phyloP scores from a whole-genome alignment of 2,888 invertebrate species.

The Salticus scenicus region DNA sequence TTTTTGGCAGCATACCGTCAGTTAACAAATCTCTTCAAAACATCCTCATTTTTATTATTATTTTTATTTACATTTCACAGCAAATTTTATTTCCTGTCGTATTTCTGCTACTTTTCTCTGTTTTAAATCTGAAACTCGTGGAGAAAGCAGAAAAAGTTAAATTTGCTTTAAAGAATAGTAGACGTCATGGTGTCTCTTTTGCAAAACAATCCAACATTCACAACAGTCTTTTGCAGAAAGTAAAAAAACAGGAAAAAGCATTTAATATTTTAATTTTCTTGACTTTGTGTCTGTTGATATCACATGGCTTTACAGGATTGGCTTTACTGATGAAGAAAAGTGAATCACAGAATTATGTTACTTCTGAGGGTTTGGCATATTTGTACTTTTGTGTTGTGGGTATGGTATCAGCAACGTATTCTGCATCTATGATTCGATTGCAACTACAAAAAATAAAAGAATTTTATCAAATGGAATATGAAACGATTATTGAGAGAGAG shows the following conservation, averaged over 20 bases:
- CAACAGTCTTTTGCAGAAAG: neutral
- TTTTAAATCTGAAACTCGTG: neutral
- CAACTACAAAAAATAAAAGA: neutral
- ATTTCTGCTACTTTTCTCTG: neutral
- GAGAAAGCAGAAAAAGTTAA: neutral
- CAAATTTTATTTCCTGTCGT: neutral
- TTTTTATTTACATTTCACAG: neutral
- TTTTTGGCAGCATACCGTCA: no score
- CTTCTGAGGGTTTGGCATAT: neutral
- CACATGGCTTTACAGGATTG: neutral
- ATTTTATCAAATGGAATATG: neutral
- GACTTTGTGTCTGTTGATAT: neutral
- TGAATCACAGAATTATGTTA: no score
- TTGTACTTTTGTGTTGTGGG: neutral
- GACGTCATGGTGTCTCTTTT: no score
- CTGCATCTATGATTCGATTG: neutral
- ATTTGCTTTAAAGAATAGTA: no score
- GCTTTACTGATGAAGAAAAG: no score
- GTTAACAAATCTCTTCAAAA: no score
- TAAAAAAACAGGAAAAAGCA: neutral
- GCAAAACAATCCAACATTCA: no score
- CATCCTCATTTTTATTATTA: no score
- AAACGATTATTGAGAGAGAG: neutral
- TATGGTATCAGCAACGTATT: neutral
- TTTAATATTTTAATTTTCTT: neutral